Percentiles rank a stretch among this genome's conserved stretches.
Evolutionary conservation across 2,888 invertebrate species (phyloP).

Genomic region (Habroteleia sp.): DNA sequence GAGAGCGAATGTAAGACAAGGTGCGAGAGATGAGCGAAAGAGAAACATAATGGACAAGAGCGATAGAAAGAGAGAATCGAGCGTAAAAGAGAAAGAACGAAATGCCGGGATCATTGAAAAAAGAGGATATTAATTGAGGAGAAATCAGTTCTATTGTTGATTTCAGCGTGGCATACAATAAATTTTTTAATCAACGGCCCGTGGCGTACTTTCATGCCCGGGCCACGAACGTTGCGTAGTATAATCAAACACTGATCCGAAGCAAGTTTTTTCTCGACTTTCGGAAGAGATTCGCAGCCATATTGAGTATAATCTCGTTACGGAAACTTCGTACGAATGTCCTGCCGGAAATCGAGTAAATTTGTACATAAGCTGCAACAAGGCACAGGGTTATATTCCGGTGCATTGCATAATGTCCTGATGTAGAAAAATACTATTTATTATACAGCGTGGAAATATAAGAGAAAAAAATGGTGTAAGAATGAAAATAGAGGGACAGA

Average conservation of each 20-base stretch:
- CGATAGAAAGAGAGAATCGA: constrained; percentile 36
- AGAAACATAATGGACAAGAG: constrained; percentile 13
- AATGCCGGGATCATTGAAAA: constrained; percentile 50
- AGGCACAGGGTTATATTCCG: constrained; percentile 71
- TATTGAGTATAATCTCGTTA: constrained; percentile 19
- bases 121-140: constrained; percentile 60
- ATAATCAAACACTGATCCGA: constrained; percentile 78
- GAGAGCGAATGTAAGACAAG: constrained; percentile 25
- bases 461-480: neutral
- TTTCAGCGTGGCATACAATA: constrained; percentile 78
- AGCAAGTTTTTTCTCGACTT: constrained; percentile 73
- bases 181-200: constrained; percentile 75
- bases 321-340: constrained; percentile 32
- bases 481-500: neutral
- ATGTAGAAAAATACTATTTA: constrained; percentile 66
- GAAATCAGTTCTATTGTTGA: constrained; percentile 77
- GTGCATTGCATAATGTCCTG: constrained; percentile 71
- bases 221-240: constrained; percentile 78
- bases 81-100: constrained; percentile 39
- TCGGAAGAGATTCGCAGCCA: constrained; percentile 60
- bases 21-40: constrained; percentile 13
- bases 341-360: constrained; percentile 67
- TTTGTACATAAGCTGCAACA: constrained; percentile 64
- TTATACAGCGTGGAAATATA: constrained; percentile 59
- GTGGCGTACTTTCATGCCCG: constrained; percentile 71